These are phyloP conservation scores for Choreutis nemorana DNA, from an alignment of 2,888 invertebrate species.

Conservation along the genomic window DNA sequence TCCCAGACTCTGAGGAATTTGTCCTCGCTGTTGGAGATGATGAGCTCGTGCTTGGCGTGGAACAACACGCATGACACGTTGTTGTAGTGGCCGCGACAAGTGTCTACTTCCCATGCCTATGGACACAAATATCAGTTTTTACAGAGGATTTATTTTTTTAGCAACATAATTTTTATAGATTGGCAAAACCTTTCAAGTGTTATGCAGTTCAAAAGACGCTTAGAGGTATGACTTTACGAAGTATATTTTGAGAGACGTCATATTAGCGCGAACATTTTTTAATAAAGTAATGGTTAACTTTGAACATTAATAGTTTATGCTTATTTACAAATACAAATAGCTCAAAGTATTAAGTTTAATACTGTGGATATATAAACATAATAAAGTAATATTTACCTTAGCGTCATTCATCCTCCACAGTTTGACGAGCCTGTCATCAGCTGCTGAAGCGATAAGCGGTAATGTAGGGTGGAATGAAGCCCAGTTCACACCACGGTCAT, in stretches of 20 bases:
- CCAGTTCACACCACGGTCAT: constrained; percentile 99
- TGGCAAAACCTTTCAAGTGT: too few relatives aligned
- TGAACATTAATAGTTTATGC: too few relatives aligned
- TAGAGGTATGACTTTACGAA: too few relatives aligned
- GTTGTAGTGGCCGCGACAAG: constrained; percentile 99
- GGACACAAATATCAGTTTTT: background rate
- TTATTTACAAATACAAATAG: too few relatives aligned
- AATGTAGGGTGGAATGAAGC: constrained; percentile 95
- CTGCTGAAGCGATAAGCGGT: constrained; percentile 95
- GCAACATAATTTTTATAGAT: too few relatives aligned
- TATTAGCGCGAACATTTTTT: too few relatives aligned
- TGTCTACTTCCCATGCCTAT: constrained; percentile 98
- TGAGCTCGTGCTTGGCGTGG: constrained; percentile 96
- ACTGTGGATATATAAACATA: background rate
- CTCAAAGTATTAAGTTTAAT: too few relatives aligned
- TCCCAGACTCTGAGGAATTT: constrained; percentile 99
- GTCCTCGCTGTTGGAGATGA: constrained; percentile 97
- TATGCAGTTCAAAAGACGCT: too few relatives aligned
- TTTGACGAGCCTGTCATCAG: constrained; percentile 98
- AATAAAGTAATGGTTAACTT: too few relatives aligned
- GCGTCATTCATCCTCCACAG: constrained; percentile 98
- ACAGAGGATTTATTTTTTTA: background rate
- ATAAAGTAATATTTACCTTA: constrained; percentile 71
- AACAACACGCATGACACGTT: constrained; percentile 98
- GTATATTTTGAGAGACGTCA: too few relatives aligned